These are phyloP conservation scores for Anoncus sp. DNA, from an alignment of 2,888 invertebrate species.

Conservation along the genomic window DNA sequence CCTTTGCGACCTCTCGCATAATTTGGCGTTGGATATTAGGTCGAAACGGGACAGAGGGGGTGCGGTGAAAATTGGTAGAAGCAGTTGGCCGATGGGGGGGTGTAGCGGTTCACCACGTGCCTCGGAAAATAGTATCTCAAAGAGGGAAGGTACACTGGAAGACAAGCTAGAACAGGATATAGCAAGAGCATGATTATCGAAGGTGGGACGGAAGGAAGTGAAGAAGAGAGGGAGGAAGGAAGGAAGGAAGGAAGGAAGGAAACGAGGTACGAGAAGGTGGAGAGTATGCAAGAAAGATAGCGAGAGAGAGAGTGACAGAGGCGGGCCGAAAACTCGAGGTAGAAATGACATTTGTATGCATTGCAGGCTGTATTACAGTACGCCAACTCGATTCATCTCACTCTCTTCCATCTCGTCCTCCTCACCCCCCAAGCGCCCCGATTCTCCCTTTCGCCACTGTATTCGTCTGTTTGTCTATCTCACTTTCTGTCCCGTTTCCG, in stretches of 20 bases:
- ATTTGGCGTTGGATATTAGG: slow-evolving; percentile 62
- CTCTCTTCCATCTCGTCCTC: slow-evolving; percentile 36
- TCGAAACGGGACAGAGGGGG: slow-evolving; percentile 28
- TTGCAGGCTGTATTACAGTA: slow-evolving; percentile 75
- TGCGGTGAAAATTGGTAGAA: slow-evolving; percentile 21
- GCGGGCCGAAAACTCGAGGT: slow-evolving; percentile 51
- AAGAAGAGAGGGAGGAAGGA: slow-evolving; percentile 68
- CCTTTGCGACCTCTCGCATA: slow-evolving; percentile 58
- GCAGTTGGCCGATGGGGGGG: slow-evolving; percentile 29
- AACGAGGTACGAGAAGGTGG: neutral
- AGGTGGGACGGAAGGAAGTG: slow-evolving; percentile 31
- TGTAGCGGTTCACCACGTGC: slow-evolving; percentile 49
- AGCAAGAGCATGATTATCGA: slow-evolving; percentile 36
- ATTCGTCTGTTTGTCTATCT: slow-evolving; percentile 25
- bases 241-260: slow-evolving; percentile 36
- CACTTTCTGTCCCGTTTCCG: slow-evolving; percentile 1
- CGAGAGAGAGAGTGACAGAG: slow-evolving; percentile 30
- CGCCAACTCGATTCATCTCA: slow-evolving; percentile 68
- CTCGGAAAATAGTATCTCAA: slow-evolving; percentile 40
- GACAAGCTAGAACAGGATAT: neutral
- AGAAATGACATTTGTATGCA: slow-evolving; percentile 65
- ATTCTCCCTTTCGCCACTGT: slow-evolving; percentile 16
- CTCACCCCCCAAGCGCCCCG: slow-evolving; percentile 28
- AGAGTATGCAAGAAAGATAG: slow-evolving; percentile 13
- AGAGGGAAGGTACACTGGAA: slow-evolving; percentile 25